phyloP scores from a whole-genome alignment of 2,888 invertebrate genomes.

The Mythimna impura region DNA sequence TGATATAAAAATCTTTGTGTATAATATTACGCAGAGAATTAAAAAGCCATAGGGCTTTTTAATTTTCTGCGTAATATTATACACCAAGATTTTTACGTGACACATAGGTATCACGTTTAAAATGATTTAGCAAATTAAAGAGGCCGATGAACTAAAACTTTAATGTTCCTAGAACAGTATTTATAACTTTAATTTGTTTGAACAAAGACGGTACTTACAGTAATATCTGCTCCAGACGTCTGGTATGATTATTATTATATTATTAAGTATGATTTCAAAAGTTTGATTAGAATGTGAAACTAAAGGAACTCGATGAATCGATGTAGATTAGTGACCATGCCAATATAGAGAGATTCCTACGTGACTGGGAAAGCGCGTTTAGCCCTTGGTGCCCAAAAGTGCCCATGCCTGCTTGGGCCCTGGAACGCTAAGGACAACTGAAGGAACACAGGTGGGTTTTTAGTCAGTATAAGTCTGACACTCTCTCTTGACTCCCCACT shows the following conservation, averaged over 20 bases:
- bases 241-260: not conserved
- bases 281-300: slow-evolving; percentile 44
- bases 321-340: no score
- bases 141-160: not conserved
- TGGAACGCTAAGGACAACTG: no score
- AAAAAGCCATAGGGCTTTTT: no score
- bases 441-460: no score
- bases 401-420: no score
- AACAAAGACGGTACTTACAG: slow-evolving; percentile 12
- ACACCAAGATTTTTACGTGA: not conserved
- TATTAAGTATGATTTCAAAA: slow-evolving; percentile 19
- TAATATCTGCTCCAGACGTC: not conserved
- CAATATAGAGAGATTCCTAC: no score
- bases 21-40: not conserved
- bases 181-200: slow-evolving; percentile 10
- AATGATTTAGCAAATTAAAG: slow-evolving; percentile 21
- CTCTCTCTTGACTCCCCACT: no score
- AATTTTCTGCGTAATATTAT: no score
- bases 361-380: no score
- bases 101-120: not conserved
- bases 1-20: no score
- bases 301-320: not conserved
- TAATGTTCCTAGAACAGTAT: slow-evolving; percentile 14
- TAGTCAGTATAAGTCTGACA: no score
- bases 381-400: no score